phyloP scores from a whole-genome alignment of 1,140 invertebrate genomes.

The Laupala kohalensis region DNA sequence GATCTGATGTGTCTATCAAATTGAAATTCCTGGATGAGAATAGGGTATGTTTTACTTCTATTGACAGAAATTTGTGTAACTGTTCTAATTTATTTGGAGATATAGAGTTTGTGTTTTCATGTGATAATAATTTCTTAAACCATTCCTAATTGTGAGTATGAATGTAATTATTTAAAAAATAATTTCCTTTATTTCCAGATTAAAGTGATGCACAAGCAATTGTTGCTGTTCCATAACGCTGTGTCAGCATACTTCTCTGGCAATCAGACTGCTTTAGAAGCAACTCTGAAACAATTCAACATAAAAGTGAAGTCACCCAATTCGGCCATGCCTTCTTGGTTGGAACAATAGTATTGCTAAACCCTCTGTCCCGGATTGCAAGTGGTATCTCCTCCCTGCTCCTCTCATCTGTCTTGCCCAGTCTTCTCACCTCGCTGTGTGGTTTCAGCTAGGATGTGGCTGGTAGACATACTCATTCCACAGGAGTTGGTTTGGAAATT shows the following conservation, averaged over 20 bases:
- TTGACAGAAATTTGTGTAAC: background rate
- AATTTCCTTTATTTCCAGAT: conserved; percentile 46
- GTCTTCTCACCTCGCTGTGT: background rate
- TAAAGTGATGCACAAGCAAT: conserved; percentile 96
- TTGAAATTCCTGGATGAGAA: conserved; percentile 94
- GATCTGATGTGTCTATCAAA: conserved; percentile 88
- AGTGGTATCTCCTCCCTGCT: background rate
- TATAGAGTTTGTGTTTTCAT: background rate
- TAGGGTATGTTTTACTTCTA: conserved; percentile 46
- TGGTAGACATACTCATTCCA: background rate
- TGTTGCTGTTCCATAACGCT: conserved; percentile 90
- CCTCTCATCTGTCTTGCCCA: background rate
- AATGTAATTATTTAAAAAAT: background rate
- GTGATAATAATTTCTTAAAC: background rate
- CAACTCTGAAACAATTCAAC: conserved; percentile 92
- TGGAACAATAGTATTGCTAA: conserved; percentile 45
- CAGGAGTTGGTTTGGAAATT: background rate
- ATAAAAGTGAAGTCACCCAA: conserved; percentile 72
- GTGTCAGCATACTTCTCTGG: conserved; percentile 93
- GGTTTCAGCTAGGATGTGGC: background rate
- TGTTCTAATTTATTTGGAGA: background rate
- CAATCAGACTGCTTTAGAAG: conserved; percentile 82
- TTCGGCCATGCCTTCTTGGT: conserved; percentile 56
- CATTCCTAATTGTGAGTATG: background rate
- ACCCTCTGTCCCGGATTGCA: background rate